Percentiles rank a stretch among this genome's conserved stretches.
Conservation (phyloP, 2,113 vertebrate genomes). For the Dasyornis broadbenti region DNA sequence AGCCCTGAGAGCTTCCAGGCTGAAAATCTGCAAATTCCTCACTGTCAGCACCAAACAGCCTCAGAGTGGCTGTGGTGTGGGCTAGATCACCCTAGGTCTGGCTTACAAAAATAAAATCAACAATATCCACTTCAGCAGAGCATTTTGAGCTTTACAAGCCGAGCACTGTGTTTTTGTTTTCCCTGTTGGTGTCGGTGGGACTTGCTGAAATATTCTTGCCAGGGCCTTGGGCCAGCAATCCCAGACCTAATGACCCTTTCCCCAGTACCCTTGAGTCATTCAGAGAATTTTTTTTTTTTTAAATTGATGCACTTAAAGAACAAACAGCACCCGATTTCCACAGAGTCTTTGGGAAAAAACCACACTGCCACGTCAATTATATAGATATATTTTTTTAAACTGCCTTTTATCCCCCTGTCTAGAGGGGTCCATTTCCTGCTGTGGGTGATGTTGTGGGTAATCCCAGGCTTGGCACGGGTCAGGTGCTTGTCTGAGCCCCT, state of each 20-base stretch:
- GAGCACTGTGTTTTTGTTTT: neutral
- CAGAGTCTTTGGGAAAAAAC: neutral
- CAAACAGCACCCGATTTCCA: neutral
- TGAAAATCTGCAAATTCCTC: neutral
- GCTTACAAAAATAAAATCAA: neutral
- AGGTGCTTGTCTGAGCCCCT: constrained; percentile 25
- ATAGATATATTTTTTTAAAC: neutral
- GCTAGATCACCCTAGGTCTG: neutral
- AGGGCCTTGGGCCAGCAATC: neutral
- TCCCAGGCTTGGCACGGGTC: neutral
- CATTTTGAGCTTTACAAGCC: neutral
- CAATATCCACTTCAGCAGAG: neutral
- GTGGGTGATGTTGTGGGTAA: neutral
- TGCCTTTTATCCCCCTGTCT: neutral
- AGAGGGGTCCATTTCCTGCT: neutral
- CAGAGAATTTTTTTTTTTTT: neutral
- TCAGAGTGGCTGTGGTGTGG: too few species aligned
- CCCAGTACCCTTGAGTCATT: neutral
- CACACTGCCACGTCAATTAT: neutral
- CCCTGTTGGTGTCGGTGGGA: neutral
- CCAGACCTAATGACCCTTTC: neutral
- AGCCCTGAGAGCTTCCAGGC: neutral
- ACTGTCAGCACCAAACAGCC: rapidly evolving
- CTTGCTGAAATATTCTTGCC: neutral
- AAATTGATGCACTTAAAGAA: neutral